A percentile compares a stretch with the other conserved stretches of the same genome.
These are phyloP conservation scores for Gallinago solitaria DNA, from an alignment of 2,797 vertebrate genomes.

Conservation along the genomic window DNA sequence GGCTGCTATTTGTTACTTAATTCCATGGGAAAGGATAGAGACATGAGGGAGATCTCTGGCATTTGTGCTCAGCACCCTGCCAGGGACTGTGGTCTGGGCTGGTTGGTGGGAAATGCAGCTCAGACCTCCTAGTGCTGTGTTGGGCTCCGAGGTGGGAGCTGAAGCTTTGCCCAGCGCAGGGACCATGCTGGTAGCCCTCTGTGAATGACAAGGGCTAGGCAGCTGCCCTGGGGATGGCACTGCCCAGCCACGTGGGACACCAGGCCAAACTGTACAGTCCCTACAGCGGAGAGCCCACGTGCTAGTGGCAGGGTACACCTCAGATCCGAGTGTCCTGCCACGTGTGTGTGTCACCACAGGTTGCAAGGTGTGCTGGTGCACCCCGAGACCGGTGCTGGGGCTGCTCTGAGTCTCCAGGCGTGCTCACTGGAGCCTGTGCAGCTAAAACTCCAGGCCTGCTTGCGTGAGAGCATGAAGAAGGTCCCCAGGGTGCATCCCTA, in stretches of 20 bases:
- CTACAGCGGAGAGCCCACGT: accelerated
- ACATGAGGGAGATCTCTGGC: neutral
- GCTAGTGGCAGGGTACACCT: neutral
- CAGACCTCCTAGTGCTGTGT: neutral
- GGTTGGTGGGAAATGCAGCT: neutral
- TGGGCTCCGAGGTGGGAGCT: neutral
- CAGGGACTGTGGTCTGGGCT: neutral
- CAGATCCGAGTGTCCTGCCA: accelerated
- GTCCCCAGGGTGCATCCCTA: neutral
- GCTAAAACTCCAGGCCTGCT: neutral
- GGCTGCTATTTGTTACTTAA: constrained; percentile 2
- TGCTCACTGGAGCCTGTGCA: accelerated
- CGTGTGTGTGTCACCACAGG: neutral
- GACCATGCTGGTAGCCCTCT: neutral
- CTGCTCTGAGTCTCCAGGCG: neutral
- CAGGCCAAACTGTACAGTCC: neutral
- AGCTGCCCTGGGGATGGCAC: neutral
- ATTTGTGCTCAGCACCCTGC: constrained; percentile 9
- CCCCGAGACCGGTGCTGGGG: neutral
- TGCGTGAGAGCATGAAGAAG: neutral
- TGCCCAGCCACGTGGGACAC: accelerated
- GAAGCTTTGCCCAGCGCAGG: neutral
- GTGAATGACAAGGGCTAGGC: neutral
- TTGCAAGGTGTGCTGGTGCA: neutral
- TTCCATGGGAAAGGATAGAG: neutral